Evolutionary conservation across 2,888 invertebrate species (phyloP), one percentile per base, ranked within the genome.

Genomic region (Hartigia nigra): DNA sequence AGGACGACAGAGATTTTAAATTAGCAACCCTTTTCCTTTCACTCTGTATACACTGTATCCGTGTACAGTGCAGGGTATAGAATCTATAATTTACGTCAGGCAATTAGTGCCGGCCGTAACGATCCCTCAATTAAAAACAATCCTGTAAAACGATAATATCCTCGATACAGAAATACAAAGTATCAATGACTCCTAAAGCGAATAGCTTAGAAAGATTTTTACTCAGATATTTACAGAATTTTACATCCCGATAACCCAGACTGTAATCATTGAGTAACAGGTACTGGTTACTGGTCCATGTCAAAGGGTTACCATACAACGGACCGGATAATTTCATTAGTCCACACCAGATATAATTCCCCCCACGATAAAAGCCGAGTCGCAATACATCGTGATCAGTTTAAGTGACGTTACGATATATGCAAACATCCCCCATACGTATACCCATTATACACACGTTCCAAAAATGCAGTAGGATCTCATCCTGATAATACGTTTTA

Each of bases 301-400:
- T 81, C 79, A 87, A 69, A 87, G 87, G 88, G 88, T 34, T 87
- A 55, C 55, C 23, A 55, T 23, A 55, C 9, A 55, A 85, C 87
- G 84, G 86, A 89, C 87, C 89, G 88, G 90, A 90, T 90, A 90
- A 90, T 90, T 90, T 90, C 88, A 90, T 91, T 90, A 90, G 89
- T 85, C 85, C 81, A 86, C 85, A 85, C 84, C 84, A 36, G 32
- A 34, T 34, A 34, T 12, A 34, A 72, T 77, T 80, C 84, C 81
- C 82, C 78, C 80, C 77, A 81, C 77, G 81, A 80, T 72, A 12
- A 72, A 72, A 83, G 82, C 81, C 83, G 82, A 80, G 80, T 79
- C 82, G 75, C 81, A 79, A 79, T 79, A 82, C 82, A 80, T 76
- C 74, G 55, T 55, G 23, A 55, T 55, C 23, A 55, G 55, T 55